phyloP scores from a whole-genome alignment of 2,797 vertebrate species.

The Passerculus sandwichensis region DNA sequence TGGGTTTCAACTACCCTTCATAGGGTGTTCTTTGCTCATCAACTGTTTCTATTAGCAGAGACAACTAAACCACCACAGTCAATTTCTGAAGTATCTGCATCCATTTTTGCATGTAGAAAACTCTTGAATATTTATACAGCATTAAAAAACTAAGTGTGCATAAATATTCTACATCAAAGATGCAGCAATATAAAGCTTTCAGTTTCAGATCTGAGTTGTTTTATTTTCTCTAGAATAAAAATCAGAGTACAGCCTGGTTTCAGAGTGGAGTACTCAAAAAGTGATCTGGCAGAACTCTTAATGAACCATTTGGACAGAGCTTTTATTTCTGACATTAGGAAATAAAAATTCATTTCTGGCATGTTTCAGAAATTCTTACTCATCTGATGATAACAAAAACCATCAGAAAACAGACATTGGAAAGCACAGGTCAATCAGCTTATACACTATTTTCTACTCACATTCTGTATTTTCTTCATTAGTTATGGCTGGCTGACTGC shows the following conservation, averaged over 20 bases:
- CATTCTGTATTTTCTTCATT: background rate
- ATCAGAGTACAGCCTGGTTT: background rate
- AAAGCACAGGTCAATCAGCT: background rate
- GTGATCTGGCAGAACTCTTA: background rate
- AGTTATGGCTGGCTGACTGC: background rate
- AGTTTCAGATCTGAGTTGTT: background rate
- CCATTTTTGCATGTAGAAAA: background rate
- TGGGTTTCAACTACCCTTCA: background rate
- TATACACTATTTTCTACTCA: background rate
- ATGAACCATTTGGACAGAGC: background rate
- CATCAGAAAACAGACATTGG: background rate
- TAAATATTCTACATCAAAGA: background rate
- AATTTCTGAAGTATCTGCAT: background rate
- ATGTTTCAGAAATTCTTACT: slow-evolving; percentile 24
- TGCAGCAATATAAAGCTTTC: background rate
- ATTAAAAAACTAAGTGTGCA: background rate
- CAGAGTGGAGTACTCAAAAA: background rate
- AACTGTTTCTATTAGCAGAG: background rate
- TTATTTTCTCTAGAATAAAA: background rate
- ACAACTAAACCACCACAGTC: background rate
- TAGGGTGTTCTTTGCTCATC: background rate
- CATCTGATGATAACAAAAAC: background rate
- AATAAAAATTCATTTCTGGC: background rate
- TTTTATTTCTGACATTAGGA: slow-evolving; percentile 46
- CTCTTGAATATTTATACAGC: background rate